Base-by-base conservation (phyloP, 2,113 vertebrate genomes). In the Ginglymostoma cirratum region DNA sequence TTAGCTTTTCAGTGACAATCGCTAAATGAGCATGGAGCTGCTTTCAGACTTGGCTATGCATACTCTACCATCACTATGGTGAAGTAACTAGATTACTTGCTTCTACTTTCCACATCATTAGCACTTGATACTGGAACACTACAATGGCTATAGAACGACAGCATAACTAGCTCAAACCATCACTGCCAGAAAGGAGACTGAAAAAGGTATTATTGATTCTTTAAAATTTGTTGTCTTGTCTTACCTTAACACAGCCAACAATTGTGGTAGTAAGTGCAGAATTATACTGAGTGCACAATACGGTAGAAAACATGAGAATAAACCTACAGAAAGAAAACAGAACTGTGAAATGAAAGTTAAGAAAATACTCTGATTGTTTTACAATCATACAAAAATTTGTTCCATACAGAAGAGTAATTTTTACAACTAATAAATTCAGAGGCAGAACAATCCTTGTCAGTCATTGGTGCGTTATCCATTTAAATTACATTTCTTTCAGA, bases 181-280 rank as follows among this genome's bases (percentile, higher is more conserved):
- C 6, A 8, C 30, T 61, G 8, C 66, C 61, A 89, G 89, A 92
- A 92, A 61, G 89, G 17, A 2, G n/a, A 66, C 0, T 38, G 34
- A 61, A 65, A 65, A 65, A 17, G 14, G 61, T 61, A 66, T 21
- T 23, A 17, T 0, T 38, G n/a, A 66, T 76, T 34, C 30, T 30
- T 48, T 23, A 21, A 21, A n/a, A 45, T 19, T 3, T n/a, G 6
- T 65, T 93, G 34, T 66, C 3, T 14, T 17, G 95, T 55, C 98
- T 96, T 95, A 99, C 99, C 98, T 99, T 99, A 97, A 99, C 98
- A 95, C 99, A 99, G 96, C 99, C 99, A 94, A 99, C 98, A 69
- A 99, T 99, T 96, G 99, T 99, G 96, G 99, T 99, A 95, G 99
- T 99, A n/a, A 99, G 98, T 0, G 99, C 99, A 1, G 99, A 99